These are phyloP conservation scores for Heliconius hortense DNA, from an alignment of 2,888 invertebrate species.

Conservation along the genomic window DNA sequence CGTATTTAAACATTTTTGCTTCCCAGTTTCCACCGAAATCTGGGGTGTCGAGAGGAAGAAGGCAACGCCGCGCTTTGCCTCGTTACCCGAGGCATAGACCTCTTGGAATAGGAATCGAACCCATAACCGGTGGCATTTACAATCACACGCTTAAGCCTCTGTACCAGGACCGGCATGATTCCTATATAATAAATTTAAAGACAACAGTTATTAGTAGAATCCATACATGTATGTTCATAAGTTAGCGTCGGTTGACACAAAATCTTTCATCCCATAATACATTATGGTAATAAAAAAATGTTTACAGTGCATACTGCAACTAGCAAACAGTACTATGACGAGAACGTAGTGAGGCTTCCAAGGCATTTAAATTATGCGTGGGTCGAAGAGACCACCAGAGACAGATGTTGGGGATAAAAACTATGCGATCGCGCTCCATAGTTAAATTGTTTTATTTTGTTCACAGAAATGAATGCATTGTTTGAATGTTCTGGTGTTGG, in stretches of 20 bases:
- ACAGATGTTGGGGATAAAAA: conserved; percentile 2
- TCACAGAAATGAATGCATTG: neutral
- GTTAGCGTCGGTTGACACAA: neutral
- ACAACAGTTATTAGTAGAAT: neutral
- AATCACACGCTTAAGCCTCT: no score
- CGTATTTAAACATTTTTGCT: no score
- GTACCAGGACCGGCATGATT: no score
- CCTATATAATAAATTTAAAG: neutral
- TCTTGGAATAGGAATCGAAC: no score
- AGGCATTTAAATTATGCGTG: conserved; percentile 11
- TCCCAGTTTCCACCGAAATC: no score
- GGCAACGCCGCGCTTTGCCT: no score
- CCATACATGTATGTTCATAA: neutral
- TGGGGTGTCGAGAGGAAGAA: no score
- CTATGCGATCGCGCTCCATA: conserved; percentile 4
- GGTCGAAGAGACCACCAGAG: neutral
- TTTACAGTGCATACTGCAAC: neutral
- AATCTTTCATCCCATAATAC: neutral
- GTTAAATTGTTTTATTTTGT: conserved; percentile 4
- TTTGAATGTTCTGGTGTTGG: neutral
- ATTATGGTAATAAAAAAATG: no score
- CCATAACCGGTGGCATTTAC: no score
- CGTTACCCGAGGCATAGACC: no score
- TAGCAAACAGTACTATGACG: neutral
- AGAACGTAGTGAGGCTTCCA: conserved; percentile 5